These are phyloP conservation scores for Hippocampus abdominalis DNA, from an alignment of 2,113 vertebrate genomes.

Conservation along the genomic window DNA sequence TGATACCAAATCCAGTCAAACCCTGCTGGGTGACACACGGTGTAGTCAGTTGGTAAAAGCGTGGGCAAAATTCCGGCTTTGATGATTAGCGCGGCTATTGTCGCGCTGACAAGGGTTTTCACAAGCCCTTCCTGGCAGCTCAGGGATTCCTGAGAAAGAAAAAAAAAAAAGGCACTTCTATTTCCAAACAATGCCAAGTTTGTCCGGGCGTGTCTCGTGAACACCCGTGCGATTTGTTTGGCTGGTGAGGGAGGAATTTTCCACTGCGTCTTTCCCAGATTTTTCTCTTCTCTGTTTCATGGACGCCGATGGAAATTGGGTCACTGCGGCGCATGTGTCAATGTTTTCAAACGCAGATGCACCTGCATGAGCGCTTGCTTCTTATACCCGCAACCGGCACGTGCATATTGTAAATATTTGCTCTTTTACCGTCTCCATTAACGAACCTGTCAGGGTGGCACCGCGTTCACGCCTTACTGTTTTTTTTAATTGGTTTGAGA, in stretches of 20 bases:
- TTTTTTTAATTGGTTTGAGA: too few species aligned
- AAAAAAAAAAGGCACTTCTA: constrained; percentile 18
- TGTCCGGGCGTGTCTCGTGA: constrained; percentile 41
- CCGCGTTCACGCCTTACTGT: not conserved
- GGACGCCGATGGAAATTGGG: constrained; percentile 54
- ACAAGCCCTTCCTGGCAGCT: constrained; percentile 12
- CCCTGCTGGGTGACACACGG: too few species aligned
- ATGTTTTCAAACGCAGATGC: constrained; percentile 7
- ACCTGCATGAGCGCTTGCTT: constrained; percentile 1
- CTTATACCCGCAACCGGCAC: not conserved
- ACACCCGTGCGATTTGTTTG: constrained; percentile 37
- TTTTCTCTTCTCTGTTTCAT: constrained; percentile 40
- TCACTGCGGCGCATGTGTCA: constrained; percentile 28
- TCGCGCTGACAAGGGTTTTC: constrained; percentile 1
- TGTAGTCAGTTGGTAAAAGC: not conserved
- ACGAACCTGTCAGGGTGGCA: not conserved
- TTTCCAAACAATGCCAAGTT: constrained; percentile 48
- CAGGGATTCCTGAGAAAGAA: constrained; percentile 40
- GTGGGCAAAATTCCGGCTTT: not conserved
- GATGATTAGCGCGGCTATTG: not conserved
- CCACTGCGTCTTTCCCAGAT: constrained; percentile 37
- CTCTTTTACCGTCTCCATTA: not conserved
- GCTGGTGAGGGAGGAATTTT: constrained; percentile 54
- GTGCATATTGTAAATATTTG: not conserved
- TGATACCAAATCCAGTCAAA: too few species aligned